Evolutionary conservation across 2,888 invertebrate genomes (phyloP), one percentile per base, ranked within the genome.

Genomic region (Agriopis leucophaearia): DNA sequence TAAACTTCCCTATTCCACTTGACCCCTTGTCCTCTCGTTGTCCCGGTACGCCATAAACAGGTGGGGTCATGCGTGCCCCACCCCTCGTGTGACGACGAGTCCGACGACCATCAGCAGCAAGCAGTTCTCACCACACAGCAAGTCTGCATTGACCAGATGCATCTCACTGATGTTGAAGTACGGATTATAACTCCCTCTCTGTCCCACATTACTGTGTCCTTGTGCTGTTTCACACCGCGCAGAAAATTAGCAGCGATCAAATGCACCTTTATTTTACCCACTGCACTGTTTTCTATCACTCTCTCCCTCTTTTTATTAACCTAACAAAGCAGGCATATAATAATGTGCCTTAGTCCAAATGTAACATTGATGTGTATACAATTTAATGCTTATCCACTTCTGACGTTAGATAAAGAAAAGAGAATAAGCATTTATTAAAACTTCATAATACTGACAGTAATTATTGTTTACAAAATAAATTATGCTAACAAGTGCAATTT

Each of bases 91-190:
- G 45, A 54, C 66, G 56, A 85, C 76, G 92, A 88, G 88, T 91
- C 76, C 13, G 56, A 66, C 86, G 74, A 79, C 6, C 78, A 67
- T 67, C 64, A 50, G 81, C 94, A 92, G 73, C 90, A 94, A 69
- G 89, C 95, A 56, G 95, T 95, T 78, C 94, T 95, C 59, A 91
- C 95, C 74, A 81, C 95, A 84, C 95, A 96, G 85, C 96, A 96
- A 95, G 96, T 96, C 94, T 96, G 96, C 96, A 96, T 96, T 91
- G 96, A 96, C 88, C 96, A 96, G 94, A 96, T 96, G 96, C 95
- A 95, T 84, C 95, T 95, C 79, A 94, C 94, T 71, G 96, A 96
- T 88, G 96, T 96, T 86, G 96, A 96, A 95, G 96, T 96, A 96
- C 94, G 95, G 94, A 16, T 27, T 93, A 88, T 44, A 18, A 9